A percentile compares a stretch with the other conserved stretches of the same genome.
Conservation (phyloP, 2,888 invertebrate species). For the Sipha maydis region DNA sequence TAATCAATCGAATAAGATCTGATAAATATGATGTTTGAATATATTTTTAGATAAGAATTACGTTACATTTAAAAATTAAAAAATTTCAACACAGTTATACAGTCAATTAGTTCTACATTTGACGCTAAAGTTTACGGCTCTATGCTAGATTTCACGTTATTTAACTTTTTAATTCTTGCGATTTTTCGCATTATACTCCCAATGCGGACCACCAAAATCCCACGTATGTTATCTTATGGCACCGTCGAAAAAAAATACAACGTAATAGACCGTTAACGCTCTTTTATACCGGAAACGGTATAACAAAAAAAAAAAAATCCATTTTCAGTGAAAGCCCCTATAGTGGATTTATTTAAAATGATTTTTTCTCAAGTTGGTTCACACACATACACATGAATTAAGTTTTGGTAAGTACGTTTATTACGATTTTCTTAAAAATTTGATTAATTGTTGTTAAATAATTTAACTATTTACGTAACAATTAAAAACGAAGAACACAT, state of each 20-base stretch:
- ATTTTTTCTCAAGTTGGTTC: constrained; percentile 22
- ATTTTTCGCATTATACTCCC: constrained; percentile 28
- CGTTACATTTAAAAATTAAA: not conserved
- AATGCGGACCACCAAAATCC: constrained; percentile 31
- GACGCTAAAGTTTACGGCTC: not conserved
- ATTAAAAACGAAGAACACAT: constrained; percentile 2
- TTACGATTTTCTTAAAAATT: constrained; percentile 9
- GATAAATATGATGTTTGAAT: not conserved
- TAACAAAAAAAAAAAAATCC: constrained; percentile 14
- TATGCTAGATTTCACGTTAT: not conserved
- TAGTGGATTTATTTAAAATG: constrained; percentile 11
- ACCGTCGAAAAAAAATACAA: constrained; percentile 1
- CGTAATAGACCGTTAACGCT: constrained; percentile 32
- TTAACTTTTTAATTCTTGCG: not conserved
- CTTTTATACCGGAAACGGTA: constrained; percentile 36
- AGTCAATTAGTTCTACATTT: not conserved
- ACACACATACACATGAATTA: not conserved
- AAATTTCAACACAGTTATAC: not conserved
- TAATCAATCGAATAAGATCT: no score
- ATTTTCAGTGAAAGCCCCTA: constrained; percentile 41
- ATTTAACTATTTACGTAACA: constrained; percentile 4
- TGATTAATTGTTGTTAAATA: constrained; percentile 31
- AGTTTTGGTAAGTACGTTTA: not conserved
- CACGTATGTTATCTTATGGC: constrained; percentile 24
- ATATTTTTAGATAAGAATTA: not conserved